Base-by-base conservation (phyloP, 2,797 vertebrate species). In the Antennarius maculatus region DNA sequence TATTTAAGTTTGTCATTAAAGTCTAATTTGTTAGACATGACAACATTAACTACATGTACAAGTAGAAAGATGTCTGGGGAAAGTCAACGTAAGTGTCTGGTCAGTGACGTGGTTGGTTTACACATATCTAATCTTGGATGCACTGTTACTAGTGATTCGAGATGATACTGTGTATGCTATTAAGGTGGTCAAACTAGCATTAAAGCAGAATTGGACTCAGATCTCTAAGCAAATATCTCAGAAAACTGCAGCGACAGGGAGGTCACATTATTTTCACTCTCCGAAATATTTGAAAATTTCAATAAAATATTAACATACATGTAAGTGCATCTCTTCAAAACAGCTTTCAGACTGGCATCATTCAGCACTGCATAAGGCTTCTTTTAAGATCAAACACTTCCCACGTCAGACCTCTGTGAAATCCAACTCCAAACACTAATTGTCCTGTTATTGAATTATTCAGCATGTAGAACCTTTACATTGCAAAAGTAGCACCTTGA, bases 321-420 rank as follows among this genome's bases (percentile, higher is more conserved):
- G 17, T 15, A 46, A 23, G 37, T 34, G 29, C 15, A 14, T 65
- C 45, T 66, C 62, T 60, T 59, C 61, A 60, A 58, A 65, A 61
- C 23, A 9, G 51, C 53, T 76, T 51, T 39, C 62, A 72, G 41
- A 41, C 45, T 10, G 46, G 47, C 56, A 80, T 73, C 57, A 55
- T 79, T 78, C 81, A 58, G 69, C 74, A 76, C 48, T 46, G 47
- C 64, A 48, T 47, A 66, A 53, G 37, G 61, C 51, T 79, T 86
- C 65, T 70, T 72, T 41, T 53, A 37, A 65, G 46, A 62, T 71
- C 51, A 34, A 80, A 68, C 54, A 51, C 57, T 71, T 80, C 54
- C 64, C 69, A 74, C 55, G 62, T 43, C 53, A 49, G 48, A 63
- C 54, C 17, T 78, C 52, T 48, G 76, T 71, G 66, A 85, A 78